Conservation (phyloP, 2,888 invertebrate genomes). For the Drosophila monieri region DNA sequence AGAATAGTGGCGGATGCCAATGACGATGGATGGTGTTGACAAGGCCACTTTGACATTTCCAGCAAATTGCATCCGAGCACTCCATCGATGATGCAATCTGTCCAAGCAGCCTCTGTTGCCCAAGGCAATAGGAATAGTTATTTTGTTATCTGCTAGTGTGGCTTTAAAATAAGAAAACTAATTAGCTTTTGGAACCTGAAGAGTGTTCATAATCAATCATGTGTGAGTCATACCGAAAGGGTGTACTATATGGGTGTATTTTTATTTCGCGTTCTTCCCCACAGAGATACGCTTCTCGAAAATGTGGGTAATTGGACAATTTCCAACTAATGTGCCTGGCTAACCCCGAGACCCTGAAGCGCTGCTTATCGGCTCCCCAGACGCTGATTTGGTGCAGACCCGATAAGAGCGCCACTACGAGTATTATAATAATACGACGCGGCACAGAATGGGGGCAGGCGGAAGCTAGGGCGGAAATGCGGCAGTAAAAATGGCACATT, state of each 20-base stretch:
- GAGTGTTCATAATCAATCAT: background rate
- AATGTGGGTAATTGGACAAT: constrained; percentile 37
- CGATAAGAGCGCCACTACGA: constrained; percentile 19
- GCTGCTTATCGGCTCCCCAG: constrained; percentile 24
- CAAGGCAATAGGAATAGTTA: background rate
- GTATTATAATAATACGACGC: background rate
- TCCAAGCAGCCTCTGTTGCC: constrained; percentile 2
- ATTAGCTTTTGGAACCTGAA: too few relatives aligned
- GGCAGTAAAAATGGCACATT: constrained; percentile 5
- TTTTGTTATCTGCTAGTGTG: background rate
- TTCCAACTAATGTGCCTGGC: constrained; percentile 24
- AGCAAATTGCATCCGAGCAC: constrained; percentile 22
- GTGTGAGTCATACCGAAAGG: constrained; percentile 1
- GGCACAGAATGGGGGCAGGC: constrained; percentile 26
- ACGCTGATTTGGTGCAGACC: constrained; percentile 31
- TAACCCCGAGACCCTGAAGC: background rate
- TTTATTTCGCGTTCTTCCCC: constrained; percentile 4
- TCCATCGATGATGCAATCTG: constrained; percentile 28
- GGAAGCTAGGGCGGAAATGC: constrained; percentile 39
- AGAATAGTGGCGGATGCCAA: constrained; percentile 10
- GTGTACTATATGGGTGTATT: constrained; percentile 2
- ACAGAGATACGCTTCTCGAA: constrained; percentile 9
- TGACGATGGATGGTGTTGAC: constrained; percentile 20
- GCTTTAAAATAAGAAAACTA: too few relatives aligned
- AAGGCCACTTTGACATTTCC: constrained; percentile 16